Base-by-base conservation (phyloP, 2,113 vertebrate genomes). In the Aspidoscelis tigris region DNA sequence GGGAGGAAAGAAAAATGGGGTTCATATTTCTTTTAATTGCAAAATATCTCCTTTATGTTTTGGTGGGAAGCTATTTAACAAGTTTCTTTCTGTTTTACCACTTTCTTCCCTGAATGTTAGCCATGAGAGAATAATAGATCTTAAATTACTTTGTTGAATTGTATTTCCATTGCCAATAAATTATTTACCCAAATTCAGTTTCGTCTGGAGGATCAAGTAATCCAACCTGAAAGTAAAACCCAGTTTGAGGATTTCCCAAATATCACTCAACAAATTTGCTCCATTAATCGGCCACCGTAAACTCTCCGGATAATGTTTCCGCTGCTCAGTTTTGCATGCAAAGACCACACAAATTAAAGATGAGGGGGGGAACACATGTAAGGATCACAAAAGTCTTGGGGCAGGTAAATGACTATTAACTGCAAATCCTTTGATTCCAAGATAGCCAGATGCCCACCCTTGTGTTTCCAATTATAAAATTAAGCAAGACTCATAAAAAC, bases 381-480 rank as follows among this genome's bases (percentile, higher is more conserved):
- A 87, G 81, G 79, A 87, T 85, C 81, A n/a, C 88, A 84, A 84
- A 92, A 89, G 87, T 90, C 90, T 90, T 87, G 81, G 79, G 88
- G 90, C 90, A 93, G 91, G 93, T 86, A 93, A 94, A 94, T 94
- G 87, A 87, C 88, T 88, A 84, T 86, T 92, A 92, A 92, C 92
- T 94, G 88, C 85, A 80, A 91, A 91, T 90, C 89, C 90, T 93
- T 94, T 94, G 92, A 93, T 93, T 94, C 88, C 89, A 92, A 91
- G 92, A 91, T 91, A 88, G 87, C 82, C 93, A 93, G 92, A 93
- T 92, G 92, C 88, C 87, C 53, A 6, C 82, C 87, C 92, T 93
- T 91, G 90, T 94, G 93, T 2, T 91, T 93, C 92, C 90, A 88
- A 91, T 92, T 93, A 90, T 68, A 88, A 92, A 92, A 93, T 92